These are phyloP conservation scores for Synaphobranchus kaupii DNA, from an alignment of 2,797 vertebrate genomes.

Conservation along the genomic window DNA sequence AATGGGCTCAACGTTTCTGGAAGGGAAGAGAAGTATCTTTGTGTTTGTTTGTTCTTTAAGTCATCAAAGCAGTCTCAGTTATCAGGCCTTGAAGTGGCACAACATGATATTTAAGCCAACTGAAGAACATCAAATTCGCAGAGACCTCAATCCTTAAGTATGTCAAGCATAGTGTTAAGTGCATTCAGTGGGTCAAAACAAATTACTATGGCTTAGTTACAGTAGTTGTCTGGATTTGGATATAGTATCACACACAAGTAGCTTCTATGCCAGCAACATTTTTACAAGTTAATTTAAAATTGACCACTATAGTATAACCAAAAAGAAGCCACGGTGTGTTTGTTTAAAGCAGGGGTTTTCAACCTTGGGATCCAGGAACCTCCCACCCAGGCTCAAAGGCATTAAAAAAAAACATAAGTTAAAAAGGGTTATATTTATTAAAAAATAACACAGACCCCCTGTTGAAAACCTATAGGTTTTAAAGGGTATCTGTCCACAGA, in stretches of 20 bases:
- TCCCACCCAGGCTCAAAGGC: too few species aligned
- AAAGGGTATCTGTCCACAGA: conserved; percentile 86
- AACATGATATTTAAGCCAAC: not conserved
- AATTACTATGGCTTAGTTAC: not conserved
- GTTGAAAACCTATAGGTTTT: too few species aligned
- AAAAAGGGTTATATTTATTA: too few species aligned
- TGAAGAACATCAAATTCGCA: not conserved
- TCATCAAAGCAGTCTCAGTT: not conserved
- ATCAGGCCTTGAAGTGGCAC: not conserved
- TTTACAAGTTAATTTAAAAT: not conserved
- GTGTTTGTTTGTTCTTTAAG: not conserved
- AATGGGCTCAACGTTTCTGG: not conserved
- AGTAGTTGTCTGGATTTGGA: not conserved
- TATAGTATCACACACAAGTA: not conserved
- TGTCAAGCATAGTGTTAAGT: not conserved
- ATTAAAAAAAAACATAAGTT: too few species aligned
- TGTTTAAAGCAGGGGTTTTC: not conserved
- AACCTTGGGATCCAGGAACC: too few species aligned
- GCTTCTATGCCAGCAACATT: not conserved
- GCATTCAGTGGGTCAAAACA: not conserved
- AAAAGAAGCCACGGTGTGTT: too few species aligned
- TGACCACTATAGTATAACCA: not conserved
- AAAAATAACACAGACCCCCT: too few species aligned
- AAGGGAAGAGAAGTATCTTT: not conserved
- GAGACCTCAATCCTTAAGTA: not conserved